Evolutionary conservation across 2,888 invertebrate species (phyloP).

Genomic region (Mallateleia sp.): DNA sequence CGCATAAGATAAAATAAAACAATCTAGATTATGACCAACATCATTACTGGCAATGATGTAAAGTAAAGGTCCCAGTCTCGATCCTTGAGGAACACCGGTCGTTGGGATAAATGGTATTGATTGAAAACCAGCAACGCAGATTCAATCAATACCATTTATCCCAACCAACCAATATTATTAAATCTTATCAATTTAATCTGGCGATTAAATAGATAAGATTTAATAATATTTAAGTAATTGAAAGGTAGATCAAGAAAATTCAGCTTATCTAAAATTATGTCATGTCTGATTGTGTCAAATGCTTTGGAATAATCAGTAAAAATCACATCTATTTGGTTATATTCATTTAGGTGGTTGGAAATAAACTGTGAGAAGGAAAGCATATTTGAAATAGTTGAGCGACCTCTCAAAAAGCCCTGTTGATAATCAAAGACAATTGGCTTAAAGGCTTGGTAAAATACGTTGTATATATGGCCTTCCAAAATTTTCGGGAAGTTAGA

Average conservation of each 20-base stretch:
- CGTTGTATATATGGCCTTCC: background rate
- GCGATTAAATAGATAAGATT: too few relatives aligned
- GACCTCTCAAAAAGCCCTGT: conserved; percentile 10
- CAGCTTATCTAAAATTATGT: background rate
- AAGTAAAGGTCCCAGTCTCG: conserved; percentile 72
- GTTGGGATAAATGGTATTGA: conserved; percentile 78
- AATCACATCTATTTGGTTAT: too few relatives aligned
- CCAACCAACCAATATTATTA: too few relatives aligned
- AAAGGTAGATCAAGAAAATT: background rate
- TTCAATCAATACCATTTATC: too few relatives aligned
- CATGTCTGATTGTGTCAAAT: conserved; percentile 5
- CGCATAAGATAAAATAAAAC: conserved; percentile 6
- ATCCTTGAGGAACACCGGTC: conserved; percentile 5
- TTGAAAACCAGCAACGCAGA: conserved; percentile 72
- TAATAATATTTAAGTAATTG: background rate
- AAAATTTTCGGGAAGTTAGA: conserved; percentile 9
- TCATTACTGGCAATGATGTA: conserved; percentile 81
- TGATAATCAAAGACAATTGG: background rate
- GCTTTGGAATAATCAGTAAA: conserved; percentile 18
- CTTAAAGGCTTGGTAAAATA: background rate
- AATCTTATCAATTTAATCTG: too few relatives aligned
- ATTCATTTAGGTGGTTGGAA: too few relatives aligned
- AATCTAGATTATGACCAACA: background rate
- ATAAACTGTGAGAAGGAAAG: background rate
- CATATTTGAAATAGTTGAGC: background rate